Percentiles rank a stretch among this genome's conserved stretches.
Conservation (phyloP, 2,888 invertebrate genomes). For the Idaea biselata region DNA sequence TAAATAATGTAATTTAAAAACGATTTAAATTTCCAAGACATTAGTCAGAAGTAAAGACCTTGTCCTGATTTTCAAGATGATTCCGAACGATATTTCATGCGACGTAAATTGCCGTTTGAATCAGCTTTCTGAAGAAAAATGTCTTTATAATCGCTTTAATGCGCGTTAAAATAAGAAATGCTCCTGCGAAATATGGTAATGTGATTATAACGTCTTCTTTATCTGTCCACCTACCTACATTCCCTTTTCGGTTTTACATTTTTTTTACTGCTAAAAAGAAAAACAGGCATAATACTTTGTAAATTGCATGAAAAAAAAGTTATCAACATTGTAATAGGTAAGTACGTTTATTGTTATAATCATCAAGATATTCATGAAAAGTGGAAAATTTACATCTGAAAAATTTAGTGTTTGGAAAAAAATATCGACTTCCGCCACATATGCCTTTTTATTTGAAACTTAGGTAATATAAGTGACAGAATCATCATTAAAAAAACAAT, state of each 20-base stretch:
- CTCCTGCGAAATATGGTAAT: neutral
- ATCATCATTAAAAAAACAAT: too few relatives aligned
- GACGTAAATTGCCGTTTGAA: slow-evolving; percentile 15
- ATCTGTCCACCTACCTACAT: neutral
- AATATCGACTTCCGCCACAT: too few relatives aligned
- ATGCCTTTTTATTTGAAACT: too few relatives aligned
- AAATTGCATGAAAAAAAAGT: too few relatives aligned
- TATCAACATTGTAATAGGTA: too few relatives aligned
- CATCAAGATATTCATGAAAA: too few relatives aligned
- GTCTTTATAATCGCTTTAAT: slow-evolving; percentile 18
- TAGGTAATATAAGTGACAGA: too few relatives aligned
- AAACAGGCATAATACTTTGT: neutral
- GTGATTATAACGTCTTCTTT: neutral
- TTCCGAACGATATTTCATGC: slow-evolving; percentile 13
- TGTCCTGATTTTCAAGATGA: slow-evolving; percentile 11
- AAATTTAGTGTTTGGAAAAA: too few relatives aligned
- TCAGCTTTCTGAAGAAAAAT: slow-evolving; percentile 20
- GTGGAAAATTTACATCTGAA: too few relatives aligned
- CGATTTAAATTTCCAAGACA: slow-evolving; percentile 9
- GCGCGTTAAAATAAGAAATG: slow-evolving; percentile 1
- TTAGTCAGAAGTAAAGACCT: slow-evolving; percentile 13
- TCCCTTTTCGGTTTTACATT: neutral
- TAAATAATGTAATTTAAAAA: slow-evolving; percentile 1
- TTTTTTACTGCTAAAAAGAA: neutral
- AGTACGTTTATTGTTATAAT: too few relatives aligned